Evolutionary conservation across 1,140 invertebrate species (phyloP).

Genomic region (Dendrolimus kikuchii): DNA sequence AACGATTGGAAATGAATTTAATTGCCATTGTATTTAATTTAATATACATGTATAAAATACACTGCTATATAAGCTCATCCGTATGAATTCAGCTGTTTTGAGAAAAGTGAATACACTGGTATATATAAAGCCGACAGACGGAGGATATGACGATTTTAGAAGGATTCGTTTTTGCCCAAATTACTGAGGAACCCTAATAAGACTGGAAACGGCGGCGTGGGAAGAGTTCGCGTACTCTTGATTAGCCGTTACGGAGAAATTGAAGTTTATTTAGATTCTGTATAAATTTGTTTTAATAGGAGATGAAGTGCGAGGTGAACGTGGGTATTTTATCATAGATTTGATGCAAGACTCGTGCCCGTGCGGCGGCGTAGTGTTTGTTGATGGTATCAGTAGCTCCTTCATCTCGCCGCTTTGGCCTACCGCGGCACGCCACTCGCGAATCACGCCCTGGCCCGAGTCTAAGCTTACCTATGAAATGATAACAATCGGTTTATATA

Average conservation of each 20-base stretch:
- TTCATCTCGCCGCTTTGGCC: slow-evolving; percentile 47
- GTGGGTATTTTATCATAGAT: slow-evolving; percentile 43
- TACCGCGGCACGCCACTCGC: slow-evolving; percentile 22
- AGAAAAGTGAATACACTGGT: too few species aligned
- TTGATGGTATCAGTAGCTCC: slow-evolving; percentile 40
- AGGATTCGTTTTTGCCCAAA: too few species aligned
- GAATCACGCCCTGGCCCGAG: slow-evolving; percentile 18
- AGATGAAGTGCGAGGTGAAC: slow-evolving; percentile 53
- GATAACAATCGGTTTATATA: slow-evolving; percentile 1
- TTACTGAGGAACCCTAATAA: too few species aligned
- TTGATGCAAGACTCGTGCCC: slow-evolving; percentile 47
- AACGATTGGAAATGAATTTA: too few species aligned
- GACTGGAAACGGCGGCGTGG: slow-evolving; percentile 24
- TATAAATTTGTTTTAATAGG: slow-evolving; percentile 15
- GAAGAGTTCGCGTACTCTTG: slow-evolving; percentile 24
- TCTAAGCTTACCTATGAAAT: too few species aligned
- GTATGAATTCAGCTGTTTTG: too few species aligned
- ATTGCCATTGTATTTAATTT: too few species aligned
- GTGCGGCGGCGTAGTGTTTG: slow-evolving; percentile 45
- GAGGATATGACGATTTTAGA: too few species aligned
- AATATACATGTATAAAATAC: too few species aligned
- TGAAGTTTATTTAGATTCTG: not conserved
- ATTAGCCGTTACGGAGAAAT: too few species aligned
- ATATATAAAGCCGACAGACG: too few species aligned
- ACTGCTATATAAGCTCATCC: too few species aligned